Evolutionary conservation across 2,113 vertebrate species (phyloP).

Genomic region (Oceanites oceanicus): DNA sequence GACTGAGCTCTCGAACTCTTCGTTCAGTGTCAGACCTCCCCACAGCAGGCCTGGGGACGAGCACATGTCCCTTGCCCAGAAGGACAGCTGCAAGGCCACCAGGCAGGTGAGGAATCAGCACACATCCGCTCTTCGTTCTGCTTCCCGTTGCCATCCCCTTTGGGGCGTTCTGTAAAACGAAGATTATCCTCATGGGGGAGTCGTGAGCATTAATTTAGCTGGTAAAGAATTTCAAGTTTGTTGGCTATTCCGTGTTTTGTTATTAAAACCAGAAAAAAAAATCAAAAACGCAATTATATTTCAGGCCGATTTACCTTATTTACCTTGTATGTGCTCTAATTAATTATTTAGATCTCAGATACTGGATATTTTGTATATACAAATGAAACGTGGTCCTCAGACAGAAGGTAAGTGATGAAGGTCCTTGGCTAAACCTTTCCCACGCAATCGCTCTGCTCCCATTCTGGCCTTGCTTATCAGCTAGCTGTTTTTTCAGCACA

Average conservation of each 20-base stretch:
- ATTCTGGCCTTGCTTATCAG: not conserved
- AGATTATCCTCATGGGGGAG: conserved; percentile 12
- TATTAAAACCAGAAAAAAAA: not conserved
- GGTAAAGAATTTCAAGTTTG: not conserved
- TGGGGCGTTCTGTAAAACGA: not conserved
- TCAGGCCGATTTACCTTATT: not conserved
- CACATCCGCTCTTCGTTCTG: not conserved
- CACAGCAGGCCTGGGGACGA: not conserved
- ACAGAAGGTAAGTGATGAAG: not conserved
- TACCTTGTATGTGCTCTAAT: not conserved
- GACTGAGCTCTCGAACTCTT: not conserved
- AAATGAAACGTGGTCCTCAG: not conserved
- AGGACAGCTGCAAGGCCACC: not conserved
- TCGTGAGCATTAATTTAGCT: not conserved
- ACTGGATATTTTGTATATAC: not conserved
- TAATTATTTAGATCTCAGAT: not conserved
- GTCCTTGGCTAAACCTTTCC: not conserved
- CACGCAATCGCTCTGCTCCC: not conserved
- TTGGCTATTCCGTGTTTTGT: not conserved
- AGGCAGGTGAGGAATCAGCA: not conserved
- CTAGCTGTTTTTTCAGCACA: not conserved
- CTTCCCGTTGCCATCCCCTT: not conserved
- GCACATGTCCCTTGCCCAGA: not conserved
- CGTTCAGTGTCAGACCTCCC: not conserved
- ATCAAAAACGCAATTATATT: not conserved